Evolutionary conservation across 1,140 invertebrate species (phyloP), one percentile per base, ranked within the genome.

Genomic region (Liolophura sinensis): DNA sequence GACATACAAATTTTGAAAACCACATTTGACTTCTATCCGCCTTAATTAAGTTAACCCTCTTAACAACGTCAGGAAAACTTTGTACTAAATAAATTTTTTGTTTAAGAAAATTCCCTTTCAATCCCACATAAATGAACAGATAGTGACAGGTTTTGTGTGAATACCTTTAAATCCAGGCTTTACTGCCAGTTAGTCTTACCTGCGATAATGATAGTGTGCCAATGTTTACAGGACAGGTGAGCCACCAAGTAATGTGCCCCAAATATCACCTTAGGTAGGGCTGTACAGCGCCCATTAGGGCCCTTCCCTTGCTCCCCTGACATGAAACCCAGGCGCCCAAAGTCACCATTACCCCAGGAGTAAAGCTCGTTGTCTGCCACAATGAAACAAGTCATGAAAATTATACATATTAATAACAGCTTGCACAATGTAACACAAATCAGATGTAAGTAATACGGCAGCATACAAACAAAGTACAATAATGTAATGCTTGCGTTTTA

Each of bases 151-250:
- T 12, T 46, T 40, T 40, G 31, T 47, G 56, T 56, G n/a, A 18
- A 64, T 11, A 18, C 51, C n/a, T 20, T 24, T 40, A 49, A 12
- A 31, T n/a, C 46, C 1, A 22, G n/a, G 5, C 18, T 47, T 31
- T 46, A 57, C 25, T 1, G n/a, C 18, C 27, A 15, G 31, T 1
- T 20, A 20, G 12, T 62, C 54, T 47, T 68, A 82, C 81, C 83
- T 65, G 83, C 82, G 55, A 84, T 81, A 25, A 84, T 74, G n/a
- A 84, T 75, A 18, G 80, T 78, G 62, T 82, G 76, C 83, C 83
- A 84, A 65, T 80, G 71, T 25, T 62, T 54, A 12, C 73, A 75
- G 25, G 76, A 69, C 9, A 84, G 60, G 60, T 75, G 73, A 4
- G 81, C 69, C 11, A 84, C 80, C 40, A 73, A 67, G 70, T 85